phyloP scores from a whole-genome alignment of 2,888 invertebrate species.

The Acronicta leporina region DNA sequence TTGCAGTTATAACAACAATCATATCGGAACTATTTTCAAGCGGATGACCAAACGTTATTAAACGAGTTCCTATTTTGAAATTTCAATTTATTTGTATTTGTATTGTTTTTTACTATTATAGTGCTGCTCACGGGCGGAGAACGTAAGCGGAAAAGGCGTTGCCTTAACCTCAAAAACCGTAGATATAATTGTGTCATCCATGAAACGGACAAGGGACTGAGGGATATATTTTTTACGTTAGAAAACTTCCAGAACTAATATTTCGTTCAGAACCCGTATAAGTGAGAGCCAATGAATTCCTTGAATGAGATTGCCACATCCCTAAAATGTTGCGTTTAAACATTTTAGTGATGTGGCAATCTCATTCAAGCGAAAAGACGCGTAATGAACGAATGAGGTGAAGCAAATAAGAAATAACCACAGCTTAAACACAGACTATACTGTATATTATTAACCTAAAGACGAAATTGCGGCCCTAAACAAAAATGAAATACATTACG shows the following conservation, averaged over 20 bases:
- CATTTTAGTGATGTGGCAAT: slow-evolving; percentile 33
- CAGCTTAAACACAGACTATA: slow-evolving; percentile 44
- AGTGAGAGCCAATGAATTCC: slow-evolving; percentile 29
- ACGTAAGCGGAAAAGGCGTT: no score
- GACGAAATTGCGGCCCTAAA: slow-evolving; percentile 58
- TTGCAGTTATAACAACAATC: slow-evolving; percentile 47
- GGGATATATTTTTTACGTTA: neutral
- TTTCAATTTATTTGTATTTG: slow-evolving; percentile 41
- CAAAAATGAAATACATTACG: slow-evolving; percentile 66
- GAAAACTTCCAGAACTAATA: neutral
- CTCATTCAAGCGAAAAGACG: slow-evolving; percentile 25
- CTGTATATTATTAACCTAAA: slow-evolving; percentile 57
- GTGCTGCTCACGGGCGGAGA: no score
- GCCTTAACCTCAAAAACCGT: no score
- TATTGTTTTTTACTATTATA: neutral
- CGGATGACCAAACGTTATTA: slow-evolving; percentile 44
- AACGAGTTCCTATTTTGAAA: slow-evolving; percentile 33
- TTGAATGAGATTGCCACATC: no score
- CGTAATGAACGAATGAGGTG: slow-evolving; percentile 41
- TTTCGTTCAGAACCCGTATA: slow-evolving; percentile 3
- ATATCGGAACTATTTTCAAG: slow-evolving; percentile 35
- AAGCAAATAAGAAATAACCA: slow-evolving; percentile 52
- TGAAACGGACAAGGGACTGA: neutral
- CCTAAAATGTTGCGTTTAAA: no score
- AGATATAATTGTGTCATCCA: no score